Percentiles rank a stretch among this genome's conserved stretches.
Evolutionary conservation across 2,888 invertebrate genomes (phyloP).

Genomic region (Therioaphis trifolii): DNA sequence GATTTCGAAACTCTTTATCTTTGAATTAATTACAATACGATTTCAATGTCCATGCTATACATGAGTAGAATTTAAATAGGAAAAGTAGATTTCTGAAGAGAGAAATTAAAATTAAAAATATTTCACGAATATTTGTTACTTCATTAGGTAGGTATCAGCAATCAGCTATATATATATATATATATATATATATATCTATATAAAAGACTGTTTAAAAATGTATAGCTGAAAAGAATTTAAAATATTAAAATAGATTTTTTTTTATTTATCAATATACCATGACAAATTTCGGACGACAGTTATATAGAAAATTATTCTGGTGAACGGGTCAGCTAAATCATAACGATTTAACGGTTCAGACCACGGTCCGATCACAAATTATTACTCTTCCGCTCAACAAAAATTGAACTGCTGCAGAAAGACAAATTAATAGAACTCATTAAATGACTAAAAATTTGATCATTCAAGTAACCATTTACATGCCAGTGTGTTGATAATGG

Average conservation of each 20-base stretch:
- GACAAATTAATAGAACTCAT: not conserved
- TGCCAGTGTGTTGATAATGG: not conserved
- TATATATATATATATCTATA: no score
- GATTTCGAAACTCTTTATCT: constrained; percentile 19
- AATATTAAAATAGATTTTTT: constrained; percentile 3
- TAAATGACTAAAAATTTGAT: not conserved
- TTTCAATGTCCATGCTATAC: not conserved
- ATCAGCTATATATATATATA: not conserved
- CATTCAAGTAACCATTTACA: not conserved
- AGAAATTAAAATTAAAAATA: constrained; percentile 38
- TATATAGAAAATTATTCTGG: constrained; percentile 28
- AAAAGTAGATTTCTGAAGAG: constrained; percentile 17
- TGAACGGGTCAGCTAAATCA: constrained; percentile 25
- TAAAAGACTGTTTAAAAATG: no score
- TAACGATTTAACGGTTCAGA: constrained; percentile 46
- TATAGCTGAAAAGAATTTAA: not conserved
- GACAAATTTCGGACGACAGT: constrained; percentile 24
- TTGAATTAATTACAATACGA: not conserved
- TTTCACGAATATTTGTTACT: constrained; percentile 10
- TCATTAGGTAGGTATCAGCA: no score
- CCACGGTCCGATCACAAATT: not conserved
- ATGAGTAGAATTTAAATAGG: constrained; percentile 36
- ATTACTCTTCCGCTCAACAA: constrained; percentile 3
- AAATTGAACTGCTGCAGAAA: not conserved
- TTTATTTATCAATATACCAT: constrained; percentile 8